Evolutionary conservation across 2,113 vertebrate genomes (phyloP).

Genomic region (Alosa alosa): DNA sequence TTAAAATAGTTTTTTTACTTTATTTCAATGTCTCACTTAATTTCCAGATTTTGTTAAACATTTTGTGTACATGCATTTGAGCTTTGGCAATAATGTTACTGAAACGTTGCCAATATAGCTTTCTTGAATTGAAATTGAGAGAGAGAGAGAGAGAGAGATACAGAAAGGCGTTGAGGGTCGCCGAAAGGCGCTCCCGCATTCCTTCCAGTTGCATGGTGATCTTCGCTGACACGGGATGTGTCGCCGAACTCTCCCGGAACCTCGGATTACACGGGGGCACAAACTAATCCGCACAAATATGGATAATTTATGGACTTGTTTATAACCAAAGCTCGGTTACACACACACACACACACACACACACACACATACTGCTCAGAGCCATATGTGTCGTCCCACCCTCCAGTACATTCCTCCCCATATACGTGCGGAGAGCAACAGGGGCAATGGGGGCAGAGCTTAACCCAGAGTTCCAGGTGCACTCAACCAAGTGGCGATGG

Average conservation of each 20-base stretch:
- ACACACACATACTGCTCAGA: not conserved
- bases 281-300: not conserved
- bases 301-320: conserved; percentile 1
- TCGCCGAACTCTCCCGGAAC: not conserved
- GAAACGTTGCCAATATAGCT: too few relatives aligned
- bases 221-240: not conserved
- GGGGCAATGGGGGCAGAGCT: not conserved
- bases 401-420: not conserved
- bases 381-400: not conserved
- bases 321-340: not conserved
- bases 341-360: not conserved
- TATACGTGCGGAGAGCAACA: not conserved
- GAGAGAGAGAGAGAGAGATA: not conserved
- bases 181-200: conserved; percentile 25
- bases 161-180: not conserved
- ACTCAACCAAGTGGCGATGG: not conserved
- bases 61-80: too few relatives aligned
- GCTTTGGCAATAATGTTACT: too few relatives aligned
- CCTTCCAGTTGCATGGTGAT: conserved; percentile 1
- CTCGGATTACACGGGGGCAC: not conserved
- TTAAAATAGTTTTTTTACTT: too few relatives aligned
- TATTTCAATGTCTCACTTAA: too few relatives aligned
- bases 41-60: too few relatives aligned
- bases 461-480: not conserved
- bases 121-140: too few relatives aligned